Evolutionary conservation across 1,140 invertebrate species (phyloP).

Genomic region (Drosophila oshimai): DNA sequence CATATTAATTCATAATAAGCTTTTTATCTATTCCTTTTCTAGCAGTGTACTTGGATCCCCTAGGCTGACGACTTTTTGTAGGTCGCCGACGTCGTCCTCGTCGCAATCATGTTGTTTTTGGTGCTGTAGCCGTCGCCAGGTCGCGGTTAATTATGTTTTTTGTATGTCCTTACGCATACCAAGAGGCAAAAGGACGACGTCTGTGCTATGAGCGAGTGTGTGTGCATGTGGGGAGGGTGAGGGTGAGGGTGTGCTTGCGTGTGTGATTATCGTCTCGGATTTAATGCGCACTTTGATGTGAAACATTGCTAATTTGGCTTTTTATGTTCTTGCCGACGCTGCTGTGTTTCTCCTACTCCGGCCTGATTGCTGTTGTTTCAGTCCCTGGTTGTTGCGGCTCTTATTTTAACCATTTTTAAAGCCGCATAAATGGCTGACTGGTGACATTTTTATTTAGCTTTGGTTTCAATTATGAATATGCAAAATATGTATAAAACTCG

Average conservation of each 20-base stretch:
- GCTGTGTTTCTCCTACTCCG: not conserved
- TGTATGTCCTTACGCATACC: constrained; percentile 59
- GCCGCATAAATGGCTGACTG: constrained; percentile 21
- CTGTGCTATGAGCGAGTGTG: not conserved
- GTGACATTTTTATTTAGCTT: constrained; percentile 34
- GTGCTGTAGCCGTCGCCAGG: constrained; percentile 39
- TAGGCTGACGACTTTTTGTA: constrained; percentile 28
- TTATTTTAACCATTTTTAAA: constrained; percentile 38
- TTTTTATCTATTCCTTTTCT: not conserved
- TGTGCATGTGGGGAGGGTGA: not conserved
- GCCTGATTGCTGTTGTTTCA: not conserved
- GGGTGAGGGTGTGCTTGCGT: constrained; percentile 11
- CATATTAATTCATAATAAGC: not conserved
- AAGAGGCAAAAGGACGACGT: constrained; percentile 34
- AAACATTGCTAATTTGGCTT: constrained; percentile 74
- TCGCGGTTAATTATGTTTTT: constrained; percentile 80
- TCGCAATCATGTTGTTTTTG: constrained; percentile 4
- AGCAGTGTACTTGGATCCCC: constrained; percentile 4
- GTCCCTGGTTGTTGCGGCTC: not conserved
- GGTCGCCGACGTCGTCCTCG: constrained; percentile 14
- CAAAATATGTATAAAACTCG: not conserved
- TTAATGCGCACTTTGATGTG: constrained; percentile 79
- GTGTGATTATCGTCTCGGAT: constrained; percentile 74
- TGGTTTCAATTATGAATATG: constrained; percentile 45
- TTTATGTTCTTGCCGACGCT: constrained; percentile 46